Evolutionary conservation across 2,888 invertebrate genomes (phyloP).

Genomic region (Micoletzkya japonica): DNA sequence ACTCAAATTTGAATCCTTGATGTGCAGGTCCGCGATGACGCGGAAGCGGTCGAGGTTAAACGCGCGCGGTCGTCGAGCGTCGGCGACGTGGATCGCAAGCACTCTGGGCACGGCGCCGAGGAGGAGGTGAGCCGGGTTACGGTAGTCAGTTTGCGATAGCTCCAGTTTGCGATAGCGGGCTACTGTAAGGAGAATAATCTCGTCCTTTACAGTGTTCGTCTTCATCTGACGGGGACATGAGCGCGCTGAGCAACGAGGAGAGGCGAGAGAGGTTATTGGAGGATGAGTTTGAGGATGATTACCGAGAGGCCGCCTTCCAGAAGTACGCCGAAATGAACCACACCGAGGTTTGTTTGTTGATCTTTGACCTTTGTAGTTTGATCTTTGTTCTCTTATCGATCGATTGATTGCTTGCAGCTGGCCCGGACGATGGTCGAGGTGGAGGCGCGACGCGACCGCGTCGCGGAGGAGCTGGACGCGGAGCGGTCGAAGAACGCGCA

Average conservation of each 20-base stretch:
- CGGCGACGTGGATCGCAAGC: background rate
- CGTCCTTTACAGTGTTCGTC: background rate
- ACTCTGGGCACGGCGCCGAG: background rate
- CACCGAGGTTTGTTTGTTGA: conserved; percentile 16
- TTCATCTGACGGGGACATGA: too few species aligned
- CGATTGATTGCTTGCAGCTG: conserved; percentile 19
- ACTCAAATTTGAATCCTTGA: background rate
- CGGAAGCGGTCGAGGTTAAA: background rate
- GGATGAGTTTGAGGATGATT: conserved; percentile 27
- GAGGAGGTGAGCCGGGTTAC: conserved; percentile 5
- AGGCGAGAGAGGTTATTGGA: background rate
- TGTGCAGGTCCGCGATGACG: background rate
- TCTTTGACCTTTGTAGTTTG: background rate
- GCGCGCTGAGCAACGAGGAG: background rate
- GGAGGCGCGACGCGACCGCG: conserved; percentile 16
- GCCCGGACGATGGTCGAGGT: conserved; percentile 13
- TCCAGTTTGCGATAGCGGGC: background rate
- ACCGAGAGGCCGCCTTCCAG: conserved; percentile 8
- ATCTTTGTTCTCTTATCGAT: background rate
- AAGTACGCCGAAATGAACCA: conserved; percentile 28
- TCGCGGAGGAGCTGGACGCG: background rate
- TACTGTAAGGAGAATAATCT: background rate
- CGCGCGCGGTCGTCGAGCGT: background rate
- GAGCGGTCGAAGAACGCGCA: conserved; percentile 10
- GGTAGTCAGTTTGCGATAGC: conserved; percentile 2